phyloP scores from a whole-genome alignment of 2,113 vertebrate genomes.

The Talpa occidentalis region DNA sequence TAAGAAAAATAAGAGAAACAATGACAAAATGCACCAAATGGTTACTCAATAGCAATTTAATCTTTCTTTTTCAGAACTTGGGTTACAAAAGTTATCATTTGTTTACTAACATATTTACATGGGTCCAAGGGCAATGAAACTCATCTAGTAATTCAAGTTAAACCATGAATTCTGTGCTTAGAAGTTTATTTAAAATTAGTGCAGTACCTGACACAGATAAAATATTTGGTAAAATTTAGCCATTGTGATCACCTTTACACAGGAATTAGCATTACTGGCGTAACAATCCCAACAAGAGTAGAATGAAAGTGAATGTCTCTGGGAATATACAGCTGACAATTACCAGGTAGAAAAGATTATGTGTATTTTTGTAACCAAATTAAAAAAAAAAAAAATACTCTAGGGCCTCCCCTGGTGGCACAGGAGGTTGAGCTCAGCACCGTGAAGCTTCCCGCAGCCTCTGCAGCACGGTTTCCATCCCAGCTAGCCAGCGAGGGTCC shows the following conservation, averaged over 20 bases:
- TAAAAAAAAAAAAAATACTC: not conserved
- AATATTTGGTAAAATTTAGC: not conserved
- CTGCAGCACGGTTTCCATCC: too few relatives aligned
- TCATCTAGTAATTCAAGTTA: constrained; percentile 5
- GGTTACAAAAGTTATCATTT: constrained; percentile 23
- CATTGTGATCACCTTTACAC: not conserved
- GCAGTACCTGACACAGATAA: not conserved
- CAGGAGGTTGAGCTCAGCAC: too few relatives aligned
- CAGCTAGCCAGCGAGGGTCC: too few relatives aligned
- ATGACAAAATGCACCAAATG: constrained; percentile 80
- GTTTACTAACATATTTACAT: constrained; percentile 16
- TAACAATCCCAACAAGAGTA: not conserved
- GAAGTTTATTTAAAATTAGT: constrained; percentile 38
- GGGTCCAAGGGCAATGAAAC: not conserved
- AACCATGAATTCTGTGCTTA: not conserved
- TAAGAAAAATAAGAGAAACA: constrained; percentile 70
- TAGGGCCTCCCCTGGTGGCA: too few relatives aligned
- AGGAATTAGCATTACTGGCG: not conserved
- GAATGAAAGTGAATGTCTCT: not conserved
- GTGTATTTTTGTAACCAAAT: not conserved
- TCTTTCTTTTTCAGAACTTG: constrained; percentile 48
- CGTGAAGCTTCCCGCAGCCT: too few relatives aligned
- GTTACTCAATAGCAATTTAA: constrained; percentile 77
- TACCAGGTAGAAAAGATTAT: not conserved
- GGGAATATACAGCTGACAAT: not conserved